These are phyloP conservation scores for Chloropsis hardwickii DNA, from an alignment of 2,113 vertebrate species.

Conservation along the genomic window DNA sequence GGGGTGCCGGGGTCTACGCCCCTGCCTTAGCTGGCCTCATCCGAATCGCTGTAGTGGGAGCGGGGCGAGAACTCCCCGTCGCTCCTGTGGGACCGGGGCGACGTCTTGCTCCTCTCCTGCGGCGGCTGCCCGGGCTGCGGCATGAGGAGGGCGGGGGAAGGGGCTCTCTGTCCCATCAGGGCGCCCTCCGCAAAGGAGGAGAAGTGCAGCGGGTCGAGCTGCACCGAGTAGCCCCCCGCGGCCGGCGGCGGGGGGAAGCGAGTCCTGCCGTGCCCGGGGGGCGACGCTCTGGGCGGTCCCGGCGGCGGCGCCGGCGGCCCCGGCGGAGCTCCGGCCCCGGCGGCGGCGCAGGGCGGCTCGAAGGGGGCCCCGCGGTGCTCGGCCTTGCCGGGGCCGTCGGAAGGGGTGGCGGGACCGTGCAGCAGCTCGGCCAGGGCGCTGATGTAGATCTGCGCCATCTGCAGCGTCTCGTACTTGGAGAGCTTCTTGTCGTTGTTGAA, in stretches of 20 bases:
- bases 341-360: neutral
- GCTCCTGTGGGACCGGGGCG: slow-evolving; percentile 87
- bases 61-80: slow-evolving; percentile 95
- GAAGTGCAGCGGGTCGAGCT: slow-evolving; percentile 79
- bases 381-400: slow-evolving; percentile 18
- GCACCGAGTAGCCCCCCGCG: slow-evolving; percentile 72
- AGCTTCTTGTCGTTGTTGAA: slow-evolving; percentile 97
- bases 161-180: slow-evolving; percentile 78
- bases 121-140: slow-evolving; percentile 50
- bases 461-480: slow-evolving; percentile 96
- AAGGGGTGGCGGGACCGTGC: slow-evolving; percentile 65
- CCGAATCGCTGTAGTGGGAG: slow-evolving; percentile 97
- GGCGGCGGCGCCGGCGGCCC: neutral
- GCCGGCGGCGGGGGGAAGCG: slow-evolving; percentile 67
- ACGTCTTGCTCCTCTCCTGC: slow-evolving; percentile 81
- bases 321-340: neutral
- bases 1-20: neutral
- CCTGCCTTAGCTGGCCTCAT: slow-evolving; percentile 81
- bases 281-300: neutral
- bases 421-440: slow-evolving; percentile 91
- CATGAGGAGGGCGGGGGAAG: slow-evolving; percentile 70
- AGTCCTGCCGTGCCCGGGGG: slow-evolving; percentile 63
- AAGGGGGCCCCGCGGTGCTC: slow-evolving; percentile 42
- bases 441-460: slow-evolving; percentile 99
- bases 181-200: slow-evolving; percentile 76